Evolutionary conservation across 92 coral and sea anemone genomes (phyloP).

Genomic region (Parazoanthus atlanticus): DNA sequence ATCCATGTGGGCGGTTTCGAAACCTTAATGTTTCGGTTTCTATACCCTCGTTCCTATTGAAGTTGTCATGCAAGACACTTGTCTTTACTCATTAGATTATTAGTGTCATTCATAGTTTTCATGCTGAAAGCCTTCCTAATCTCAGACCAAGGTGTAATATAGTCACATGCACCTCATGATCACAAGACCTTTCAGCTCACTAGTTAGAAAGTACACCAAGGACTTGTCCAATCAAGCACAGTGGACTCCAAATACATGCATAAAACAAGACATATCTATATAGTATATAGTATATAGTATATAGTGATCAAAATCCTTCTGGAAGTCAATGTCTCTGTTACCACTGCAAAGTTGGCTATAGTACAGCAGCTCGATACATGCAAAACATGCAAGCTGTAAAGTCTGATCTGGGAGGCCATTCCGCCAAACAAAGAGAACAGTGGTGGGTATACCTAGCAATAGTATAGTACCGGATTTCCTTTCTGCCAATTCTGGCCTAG

Average conservation of each 20-base stretch:
- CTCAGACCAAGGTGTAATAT: background rate
- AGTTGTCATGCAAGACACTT: background rate
- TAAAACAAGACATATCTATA: background rate
- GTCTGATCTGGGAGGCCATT: background rate
- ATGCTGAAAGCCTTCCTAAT: background rate
- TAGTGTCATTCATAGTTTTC: background rate
- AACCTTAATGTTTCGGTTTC: background rate
- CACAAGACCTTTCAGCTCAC: background rate
- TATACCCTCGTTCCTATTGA: too few relatives aligned
- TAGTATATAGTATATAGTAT: too few relatives aligned
- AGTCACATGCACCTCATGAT: too few relatives aligned
- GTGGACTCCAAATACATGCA: background rate
- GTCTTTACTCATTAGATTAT: background rate
- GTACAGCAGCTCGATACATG: background rate
- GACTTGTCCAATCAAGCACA: background rate
- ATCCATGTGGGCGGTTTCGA: background rate
- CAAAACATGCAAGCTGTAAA: background rate
- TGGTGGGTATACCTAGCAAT: too few relatives aligned
- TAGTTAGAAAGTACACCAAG: background rate
- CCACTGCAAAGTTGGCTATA: too few relatives aligned
- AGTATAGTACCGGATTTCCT: too few relatives aligned
- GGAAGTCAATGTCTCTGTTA: background rate
- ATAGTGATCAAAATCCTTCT: background rate
- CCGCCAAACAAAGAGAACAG: too few relatives aligned
- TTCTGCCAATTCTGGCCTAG: background rate